Percentiles rank a stretch among this genome's conserved stretches.
Evolutionary conservation across 2,797 vertebrate genomes (phyloP).

Genomic region (Philypnodon macrostomus): DNA sequence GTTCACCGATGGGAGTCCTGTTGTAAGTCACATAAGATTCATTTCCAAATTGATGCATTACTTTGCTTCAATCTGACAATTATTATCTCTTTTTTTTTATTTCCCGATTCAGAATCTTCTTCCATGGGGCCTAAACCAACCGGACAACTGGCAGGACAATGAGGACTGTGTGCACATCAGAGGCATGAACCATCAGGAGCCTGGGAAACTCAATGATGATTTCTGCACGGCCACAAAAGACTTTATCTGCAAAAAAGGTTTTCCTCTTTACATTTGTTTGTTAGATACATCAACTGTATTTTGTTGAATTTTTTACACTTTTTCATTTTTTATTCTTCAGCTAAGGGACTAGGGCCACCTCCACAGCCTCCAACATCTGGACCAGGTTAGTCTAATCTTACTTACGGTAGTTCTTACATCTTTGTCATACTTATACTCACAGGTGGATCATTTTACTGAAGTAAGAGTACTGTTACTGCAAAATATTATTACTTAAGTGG

Average conservation of each 20-base stretch:
- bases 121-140: conserved; percentile 65
- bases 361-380: conserved; percentile 75
- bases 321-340: conserved; percentile 39
- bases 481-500: too few species aligned
- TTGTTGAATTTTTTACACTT: not conserved
- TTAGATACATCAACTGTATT: not conserved
- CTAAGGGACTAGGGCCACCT: conserved; percentile 72
- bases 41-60: not conserved
- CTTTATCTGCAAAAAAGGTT: conserved; percentile 80
- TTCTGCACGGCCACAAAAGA: conserved; percentile 56
- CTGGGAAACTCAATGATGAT: conserved; percentile 71
- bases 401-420: not conserved
- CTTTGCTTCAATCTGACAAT: not conserved
- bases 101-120: conserved; percentile 59
- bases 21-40: conserved; percentile 51
- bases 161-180: conserved; percentile 74
- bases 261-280: accelerated
- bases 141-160: conserved; percentile 71
- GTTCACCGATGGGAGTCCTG: conserved; percentile 62
- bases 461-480: too few species aligned
- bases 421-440: too few species aligned
- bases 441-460: too few species aligned
- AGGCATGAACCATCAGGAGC: conserved; percentile 32
- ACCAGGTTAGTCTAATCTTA: conserved; percentile 64
- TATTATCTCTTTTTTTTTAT: not conserved